phyloP scores from a whole-genome alignment of 2,888 invertebrate species.

The Caenorhabditis sp. region DNA sequence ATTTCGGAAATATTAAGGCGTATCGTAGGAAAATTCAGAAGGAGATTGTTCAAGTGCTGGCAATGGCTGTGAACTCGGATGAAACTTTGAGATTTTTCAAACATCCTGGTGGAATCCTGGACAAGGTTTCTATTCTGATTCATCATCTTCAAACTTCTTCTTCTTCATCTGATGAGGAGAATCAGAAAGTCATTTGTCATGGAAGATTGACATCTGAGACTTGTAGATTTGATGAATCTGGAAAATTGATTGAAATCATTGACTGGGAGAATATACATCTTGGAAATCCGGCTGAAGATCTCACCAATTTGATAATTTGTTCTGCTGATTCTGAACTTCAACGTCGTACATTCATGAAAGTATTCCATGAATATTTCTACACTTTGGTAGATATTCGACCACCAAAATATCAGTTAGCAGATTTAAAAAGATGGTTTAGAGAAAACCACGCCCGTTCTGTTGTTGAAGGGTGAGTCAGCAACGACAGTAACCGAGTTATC shows the following conservation, averaged over 20 bases:
- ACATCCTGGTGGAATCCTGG: constrained; percentile 15
- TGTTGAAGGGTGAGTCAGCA: constrained; percentile 41
- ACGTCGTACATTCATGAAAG: constrained; percentile 47
- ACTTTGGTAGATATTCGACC: constrained; percentile 50
- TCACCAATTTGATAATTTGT: constrained; percentile 42
- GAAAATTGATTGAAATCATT: constrained; percentile 40
- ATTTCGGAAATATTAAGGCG: constrained; percentile 28
- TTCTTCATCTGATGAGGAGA: constrained; percentile 4
- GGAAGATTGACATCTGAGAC: constrained; percentile 38
- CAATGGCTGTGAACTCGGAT: constrained; percentile 6
- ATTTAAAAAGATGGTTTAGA: constrained; percentile 46
- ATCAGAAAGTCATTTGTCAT: constrained; percentile 36
- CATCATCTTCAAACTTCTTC: neutral
- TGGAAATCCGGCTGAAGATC: constrained; percentile 47
- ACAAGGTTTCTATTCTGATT: constrained; percentile 24
- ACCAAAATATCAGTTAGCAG: constrained; percentile 45
- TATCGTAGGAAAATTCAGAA: constrained; percentile 19
- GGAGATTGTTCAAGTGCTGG: constrained; percentile 18
- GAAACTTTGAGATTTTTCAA: constrained; percentile 20
- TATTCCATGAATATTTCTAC: constrained; percentile 58
- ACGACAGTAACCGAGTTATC: constrained; percentile 4
- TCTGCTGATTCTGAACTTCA: constrained; percentile 34
- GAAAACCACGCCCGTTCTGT: constrained; percentile 35
- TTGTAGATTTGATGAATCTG: constrained; percentile 29
- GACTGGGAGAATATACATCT: constrained; percentile 56